Evolutionary conservation across 2,888 invertebrate species (phyloP), one percentile per base, ranked within the genome.

Genomic region (Aleiodes leptofemur): DNA sequence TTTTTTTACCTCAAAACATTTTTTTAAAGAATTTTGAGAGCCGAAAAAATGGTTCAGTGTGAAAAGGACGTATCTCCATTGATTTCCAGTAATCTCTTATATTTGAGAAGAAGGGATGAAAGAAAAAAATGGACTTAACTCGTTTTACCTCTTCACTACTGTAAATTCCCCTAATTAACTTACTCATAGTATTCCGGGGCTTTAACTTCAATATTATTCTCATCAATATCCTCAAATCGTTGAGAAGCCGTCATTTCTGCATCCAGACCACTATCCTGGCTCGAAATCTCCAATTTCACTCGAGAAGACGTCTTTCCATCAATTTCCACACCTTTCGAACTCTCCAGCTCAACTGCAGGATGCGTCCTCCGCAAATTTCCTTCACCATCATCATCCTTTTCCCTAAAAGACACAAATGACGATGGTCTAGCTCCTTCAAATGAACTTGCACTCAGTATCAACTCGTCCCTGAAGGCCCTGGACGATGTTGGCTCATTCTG

Each of bases 201-300:
- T 59, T 84, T 88, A 0, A 86, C 86, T 79, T 89, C 90, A 72
- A 89, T 89, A 69, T 89, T 88, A 66, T 89, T 89, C 14, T 84
- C 87, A 50, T 89, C 86, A 64, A 89, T 85, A 3, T 87, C 87
- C 51, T 88, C 86, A 9, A 88, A 74, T 76, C 86, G 83, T 69
- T 88, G 88, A 43, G 87, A 86, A 0, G 88, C 85, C 0, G 86
- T 82, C n/a, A 81, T 82, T 11, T 87, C 73, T 7, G 82, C 82
- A 55, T 88, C 86, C 11, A 85, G 75, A 4, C 81, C 51, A 48
- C 85, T 84, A 7, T 84, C 84, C 38, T 78, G 80, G 64, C 76
- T 80, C 43, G 68, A 77, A 7, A 79, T 76, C 23, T 69, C 77
- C 2, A 80, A 79, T 5, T 76, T 77, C 43, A 64, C 43, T 11